Evolutionary conservation across 2,797 vertebrate species (phyloP).

Genomic region (Sebastes trivittatus): DNA sequence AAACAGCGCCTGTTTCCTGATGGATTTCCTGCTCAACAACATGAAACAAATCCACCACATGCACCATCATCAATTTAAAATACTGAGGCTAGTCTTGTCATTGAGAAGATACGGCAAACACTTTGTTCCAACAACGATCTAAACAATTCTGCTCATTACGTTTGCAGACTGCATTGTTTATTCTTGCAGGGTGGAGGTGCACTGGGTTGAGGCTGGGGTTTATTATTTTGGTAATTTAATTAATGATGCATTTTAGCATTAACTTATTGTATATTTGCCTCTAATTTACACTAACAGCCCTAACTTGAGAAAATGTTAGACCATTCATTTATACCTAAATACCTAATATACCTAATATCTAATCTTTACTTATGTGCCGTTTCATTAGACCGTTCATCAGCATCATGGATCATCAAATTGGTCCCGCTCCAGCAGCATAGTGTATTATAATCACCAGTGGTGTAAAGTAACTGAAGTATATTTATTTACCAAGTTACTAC

Average conservation of each 20-base stretch:
- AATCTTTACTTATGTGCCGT: no score
- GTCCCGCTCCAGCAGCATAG: neutral
- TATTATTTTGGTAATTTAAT: neutral
- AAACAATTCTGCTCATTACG: neutral
- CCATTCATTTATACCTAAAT: neutral
- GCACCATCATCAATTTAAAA: slow-evolving; percentile 15
- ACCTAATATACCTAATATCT: no score
- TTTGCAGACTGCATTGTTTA: neutral
- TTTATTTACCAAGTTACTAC: neutral
- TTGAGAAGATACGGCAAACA: neutral
- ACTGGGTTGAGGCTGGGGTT: neutral
- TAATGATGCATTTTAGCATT: neutral
- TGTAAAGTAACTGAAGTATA: neutral
- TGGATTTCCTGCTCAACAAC: slow-evolving; percentile 45
- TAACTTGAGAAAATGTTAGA: neutral
- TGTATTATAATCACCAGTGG: neutral
- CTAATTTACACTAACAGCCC: neutral
- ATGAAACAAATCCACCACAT: slow-evolving; percentile 30
- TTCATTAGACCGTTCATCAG: neutral
- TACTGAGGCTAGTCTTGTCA: neutral
- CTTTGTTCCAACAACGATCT: neutral
- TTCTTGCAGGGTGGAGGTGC: neutral
- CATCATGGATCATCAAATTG: neutral
- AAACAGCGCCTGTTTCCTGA: slow-evolving; percentile 44
- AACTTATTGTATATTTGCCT: neutral